Evolutionary conservation across 2,888 invertebrate genomes (phyloP).

Genomic region (Eulithis testata): DNA sequence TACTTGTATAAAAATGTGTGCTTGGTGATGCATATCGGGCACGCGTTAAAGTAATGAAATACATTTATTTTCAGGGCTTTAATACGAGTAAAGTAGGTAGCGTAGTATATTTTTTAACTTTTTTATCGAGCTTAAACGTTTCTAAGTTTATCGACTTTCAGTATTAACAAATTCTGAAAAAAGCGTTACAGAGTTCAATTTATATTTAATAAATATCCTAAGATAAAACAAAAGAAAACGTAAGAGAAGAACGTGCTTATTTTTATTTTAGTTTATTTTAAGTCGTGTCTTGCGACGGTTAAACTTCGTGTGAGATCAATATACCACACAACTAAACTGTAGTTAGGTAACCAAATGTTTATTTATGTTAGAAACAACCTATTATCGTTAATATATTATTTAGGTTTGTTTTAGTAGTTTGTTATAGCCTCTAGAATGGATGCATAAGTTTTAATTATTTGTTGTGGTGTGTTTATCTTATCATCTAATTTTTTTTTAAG

Average conservation of each 20-base stretch:
- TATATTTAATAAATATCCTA: not conserved
- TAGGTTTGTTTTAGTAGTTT: constrained; percentile 36
- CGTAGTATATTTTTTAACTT: no score
- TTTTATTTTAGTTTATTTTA: constrained; percentile 49
- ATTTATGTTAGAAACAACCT: constrained; percentile 44
- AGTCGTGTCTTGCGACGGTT: constrained; percentile 62
- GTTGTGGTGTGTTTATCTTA: constrained; percentile 10
- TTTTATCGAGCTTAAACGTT: no score
- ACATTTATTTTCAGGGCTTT: no score
- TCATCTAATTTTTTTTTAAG: not conserved
- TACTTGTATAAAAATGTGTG: no score
- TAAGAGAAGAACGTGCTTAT: not conserved
- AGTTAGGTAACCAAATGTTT: constrained; percentile 59
- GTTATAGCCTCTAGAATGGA: constrained; percentile 29
- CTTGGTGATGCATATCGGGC: no score
- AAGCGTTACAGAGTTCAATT: no score
- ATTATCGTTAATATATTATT: constrained; percentile 31
- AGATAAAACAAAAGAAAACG: not conserved
- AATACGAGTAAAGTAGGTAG: no score
- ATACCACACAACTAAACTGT: constrained; percentile 41
- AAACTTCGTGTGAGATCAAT: constrained; percentile 69
- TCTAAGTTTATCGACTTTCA: no score
- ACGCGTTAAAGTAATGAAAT: no score
- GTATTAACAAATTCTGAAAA: no score
- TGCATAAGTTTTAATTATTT: constrained; percentile 35